Evolutionary conservation across 2,797 vertebrate species (phyloP), one percentile per base, ranked within the genome.

Genomic region (Pipistrellus pygmaeus): DNA sequence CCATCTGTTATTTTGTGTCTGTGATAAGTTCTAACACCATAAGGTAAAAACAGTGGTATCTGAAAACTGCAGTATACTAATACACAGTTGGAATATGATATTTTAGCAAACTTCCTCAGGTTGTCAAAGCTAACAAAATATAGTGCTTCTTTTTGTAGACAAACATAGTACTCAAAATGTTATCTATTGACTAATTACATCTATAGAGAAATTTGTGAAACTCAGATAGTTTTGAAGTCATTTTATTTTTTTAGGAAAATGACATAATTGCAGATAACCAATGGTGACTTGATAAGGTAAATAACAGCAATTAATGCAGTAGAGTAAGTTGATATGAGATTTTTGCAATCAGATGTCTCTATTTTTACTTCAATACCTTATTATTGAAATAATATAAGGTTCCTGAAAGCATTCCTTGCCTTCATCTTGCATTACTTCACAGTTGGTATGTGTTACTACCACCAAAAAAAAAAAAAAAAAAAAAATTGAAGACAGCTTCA

Each of bases 1-100:
- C 94, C 86, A 95, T 95, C 91, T 97, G 91, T 81, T 94, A 69
- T 35, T 89, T 66, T 89, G 55, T 66, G 32, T 89, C 77, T 84
- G 57, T 91, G 92, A 88, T 83, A 80, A 88, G 64, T 72, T 23
- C 32, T 62, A 51, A 27, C 55, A 84, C 25, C 10, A 25, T 73
- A 73, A 86, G 51, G 62, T 57, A 89, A 84, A 95, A 72, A 20
- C 64, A 53, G 27, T 75, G 53, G 25, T 77, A 80, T 86, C n/a
- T 51, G 25, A 73, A 20, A 10, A 25, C n/a, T 35, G 9, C n/a
- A 3, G 51, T 66, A 9, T 27, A 53, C 6, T 88, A 27, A 55
- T 51, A 88, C 35, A 88, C 51, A 51, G 20, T 57, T 55, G 35
- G 46, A 92, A 69, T 53, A 68, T 69, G 38, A 48, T 82, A 64